A percentile compares a stretch with the other conserved stretches of the same genome.
Evolutionary conservation across 1,140 invertebrate genomes (phyloP).

Genomic region (Hyposmocoma kahamanoa): DNA sequence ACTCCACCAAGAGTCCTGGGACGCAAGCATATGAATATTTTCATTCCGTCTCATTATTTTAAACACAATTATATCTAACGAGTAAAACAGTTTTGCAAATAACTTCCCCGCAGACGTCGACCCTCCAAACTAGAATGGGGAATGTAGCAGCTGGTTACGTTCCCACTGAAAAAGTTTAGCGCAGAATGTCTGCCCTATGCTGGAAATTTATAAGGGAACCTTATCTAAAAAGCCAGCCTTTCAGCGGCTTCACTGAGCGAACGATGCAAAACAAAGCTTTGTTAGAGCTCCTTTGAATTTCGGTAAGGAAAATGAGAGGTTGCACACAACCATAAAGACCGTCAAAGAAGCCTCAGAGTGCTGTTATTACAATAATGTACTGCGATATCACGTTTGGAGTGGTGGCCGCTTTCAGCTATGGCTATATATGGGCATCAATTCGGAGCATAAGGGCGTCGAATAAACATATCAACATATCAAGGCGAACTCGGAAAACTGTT

Average conservation of each 20-base stretch:
- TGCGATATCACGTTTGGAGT: conserved; percentile 39
- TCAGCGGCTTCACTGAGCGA: conserved; percentile 49
- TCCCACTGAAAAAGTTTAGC: conserved; percentile 58
- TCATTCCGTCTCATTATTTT: conserved; percentile 5
- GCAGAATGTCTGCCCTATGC: conserved; percentile 45
- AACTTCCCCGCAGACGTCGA: conserved; percentile 25
- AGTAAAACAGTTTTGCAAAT: conserved; percentile 31
- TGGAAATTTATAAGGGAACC: conserved; percentile 62
- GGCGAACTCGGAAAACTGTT: no score
- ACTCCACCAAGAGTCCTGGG: no score
- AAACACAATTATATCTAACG: conserved; percentile 27
- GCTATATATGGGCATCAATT: conserved; percentile 6
- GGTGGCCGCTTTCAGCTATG: conserved; percentile 15
- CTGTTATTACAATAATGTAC: conserved; percentile 66
- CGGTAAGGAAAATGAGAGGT: conserved; percentile 64
- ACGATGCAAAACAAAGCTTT: conserved; percentile 70
- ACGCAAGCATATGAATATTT: no score
- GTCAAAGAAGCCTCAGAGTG: conserved; percentile 56
- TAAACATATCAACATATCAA: neutral
- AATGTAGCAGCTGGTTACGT: conserved; percentile 46
- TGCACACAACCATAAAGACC: conserved; percentile 42
- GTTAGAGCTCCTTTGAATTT: conserved; percentile 67
- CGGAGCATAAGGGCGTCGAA: neutral
- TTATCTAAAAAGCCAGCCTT: conserved; percentile 69
- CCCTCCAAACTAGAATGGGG: conserved; percentile 39